Evolutionary conservation across 2,888 invertebrate genomes (phyloP), one percentile per base, ranked within the genome.

Genomic region (Julus scandinavius): DNA sequence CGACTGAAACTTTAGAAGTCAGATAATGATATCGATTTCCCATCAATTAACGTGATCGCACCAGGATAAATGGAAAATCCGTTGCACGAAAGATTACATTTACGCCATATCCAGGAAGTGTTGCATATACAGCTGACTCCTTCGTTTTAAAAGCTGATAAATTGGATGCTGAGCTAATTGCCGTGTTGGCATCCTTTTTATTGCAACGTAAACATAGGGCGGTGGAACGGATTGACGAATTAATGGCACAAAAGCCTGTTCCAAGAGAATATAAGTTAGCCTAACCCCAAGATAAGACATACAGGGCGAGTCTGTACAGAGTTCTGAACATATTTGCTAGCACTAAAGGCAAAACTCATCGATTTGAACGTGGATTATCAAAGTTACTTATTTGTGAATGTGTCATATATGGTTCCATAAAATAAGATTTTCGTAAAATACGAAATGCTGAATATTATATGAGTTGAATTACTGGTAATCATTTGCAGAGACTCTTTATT

Each of bases 121-220:
- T 20, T 72, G 11, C 63, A 20, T 20, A 20, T 7, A 72, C 63
- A 5, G 63, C 72, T 3, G 38, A 80, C 80, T 11, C 80, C 29
- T 29, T 80, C 38, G 13, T 29, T 80, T 80, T 29, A 72, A 80
- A 80, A 38, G 80, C 80, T 38, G 80, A 80, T 80, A 80, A 38
- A 80, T 80, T 80, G 80, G 80, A 38, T 29, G 80, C 38, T 80
- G 80, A 38, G 29, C 80, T 80, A 80, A 80, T 80, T 80, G 80
- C 80, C 13, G 80, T 80, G 80, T 80, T 80, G 80, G 80, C 80
- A 80, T 80, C 29, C 80, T 80, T 80, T 80, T 80, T 80, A 80
- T 80, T 80, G 80, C 80, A 29, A 20, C 80, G 80, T 38, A 80
- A 80, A 80, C 80, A 80, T 80, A 9, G 80, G 38, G 13, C 80